Conservation (phyloP, 2,113 vertebrate species). For the Mesembrinibis cayennensis region DNA sequence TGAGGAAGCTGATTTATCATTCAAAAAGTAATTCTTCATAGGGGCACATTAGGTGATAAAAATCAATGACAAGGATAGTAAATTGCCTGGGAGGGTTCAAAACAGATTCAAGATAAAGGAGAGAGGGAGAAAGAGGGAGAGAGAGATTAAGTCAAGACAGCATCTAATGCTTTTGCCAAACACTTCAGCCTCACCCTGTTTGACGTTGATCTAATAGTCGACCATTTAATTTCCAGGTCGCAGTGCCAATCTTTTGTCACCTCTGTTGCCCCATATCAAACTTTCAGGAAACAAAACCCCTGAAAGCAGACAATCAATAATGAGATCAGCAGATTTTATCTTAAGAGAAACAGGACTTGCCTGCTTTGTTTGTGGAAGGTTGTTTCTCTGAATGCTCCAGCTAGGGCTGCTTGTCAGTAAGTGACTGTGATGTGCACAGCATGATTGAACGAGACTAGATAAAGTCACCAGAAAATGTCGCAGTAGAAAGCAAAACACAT, state of each 20-base stretch:
- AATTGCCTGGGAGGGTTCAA: conserved; percentile 82
- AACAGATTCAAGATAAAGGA: conserved; percentile 80
- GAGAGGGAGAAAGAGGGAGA: conserved; percentile 7
- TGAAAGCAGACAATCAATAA: conserved; percentile 80
- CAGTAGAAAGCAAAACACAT: conserved; percentile 62
- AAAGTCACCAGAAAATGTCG: conserved; percentile 69
- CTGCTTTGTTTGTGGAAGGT: conserved; percentile 77
- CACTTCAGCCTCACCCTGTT: conserved; percentile 68
- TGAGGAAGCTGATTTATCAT: conserved; percentile 71
- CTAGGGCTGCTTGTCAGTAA: conserved; percentile 74
- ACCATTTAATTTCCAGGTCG: conserved; percentile 74
- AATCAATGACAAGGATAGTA: conserved; percentile 82
- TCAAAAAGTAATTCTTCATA: conserved; percentile 77
- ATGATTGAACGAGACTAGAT: conserved; percentile 73
- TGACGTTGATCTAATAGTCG: conserved; percentile 67
- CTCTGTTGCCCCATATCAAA: conserved; percentile 76
- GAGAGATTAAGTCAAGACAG: conserved; percentile 79
- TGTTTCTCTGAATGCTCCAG: conserved; percentile 76
- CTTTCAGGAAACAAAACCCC: conserved; percentile 84
- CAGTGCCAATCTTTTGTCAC: conserved; percentile 76
- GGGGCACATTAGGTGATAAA: conserved; percentile 77
- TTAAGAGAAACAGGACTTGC: conserved; percentile 73
- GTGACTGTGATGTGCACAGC: conserved; percentile 66
- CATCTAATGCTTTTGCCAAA: conserved; percentile 74
- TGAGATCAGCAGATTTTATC: conserved; percentile 87